Evolutionary conservation across 2,888 invertebrate species (phyloP).

Genomic region (Amblyjoppa fuscipennis): DNA sequence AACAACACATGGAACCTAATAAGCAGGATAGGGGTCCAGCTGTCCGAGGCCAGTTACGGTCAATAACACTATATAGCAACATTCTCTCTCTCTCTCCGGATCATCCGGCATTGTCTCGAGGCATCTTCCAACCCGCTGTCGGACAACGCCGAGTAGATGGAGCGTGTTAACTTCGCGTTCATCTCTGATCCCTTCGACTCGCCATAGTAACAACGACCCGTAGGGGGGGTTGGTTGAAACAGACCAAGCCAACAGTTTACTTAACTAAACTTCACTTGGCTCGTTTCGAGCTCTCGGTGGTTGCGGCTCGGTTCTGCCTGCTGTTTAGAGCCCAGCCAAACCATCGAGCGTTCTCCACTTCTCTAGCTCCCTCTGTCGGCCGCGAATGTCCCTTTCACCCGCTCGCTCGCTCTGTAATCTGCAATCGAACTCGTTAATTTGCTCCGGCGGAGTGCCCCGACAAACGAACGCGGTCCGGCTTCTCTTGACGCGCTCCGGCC

Average conservation of each 20-base stretch:
- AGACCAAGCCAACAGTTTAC: conserved; percentile 60
- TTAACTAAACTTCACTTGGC: conserved; percentile 59
- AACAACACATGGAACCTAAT: conserved; percentile 8
- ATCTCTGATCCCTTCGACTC: conserved; percentile 24
- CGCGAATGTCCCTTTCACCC: not conserved
- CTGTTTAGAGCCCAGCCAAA: conserved; percentile 48
- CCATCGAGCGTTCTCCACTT: conserved; percentile 46
- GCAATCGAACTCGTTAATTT: conserved; percentile 54
- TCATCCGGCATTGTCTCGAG: conserved; percentile 29
- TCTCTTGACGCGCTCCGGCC: not conserved
- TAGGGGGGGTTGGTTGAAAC: not conserved
- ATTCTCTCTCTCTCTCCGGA: conserved; percentile 4
- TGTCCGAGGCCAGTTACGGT: conserved; percentile 51
- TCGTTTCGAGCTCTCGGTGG: conserved; percentile 43
- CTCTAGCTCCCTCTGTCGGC: not conserved
- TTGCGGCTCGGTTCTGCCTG: conserved; percentile 27
- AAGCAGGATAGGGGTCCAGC: conserved; percentile 49
- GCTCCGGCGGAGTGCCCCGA: not conserved
- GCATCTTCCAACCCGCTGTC: conserved; percentile 18
- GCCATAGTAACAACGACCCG: conserved; percentile 21
- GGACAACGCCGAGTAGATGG: conserved; percentile 31
- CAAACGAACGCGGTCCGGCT: not conserved
- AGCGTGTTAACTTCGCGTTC: conserved; percentile 45
- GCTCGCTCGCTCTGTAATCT: conserved; percentile 38
- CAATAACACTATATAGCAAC: conserved; percentile 32